A percentile compares a stretch with the other conserved stretches of the same genome.
Conservation (phyloP, 1,140 invertebrate genomes). For the Polypedilum pembai region DNA sequence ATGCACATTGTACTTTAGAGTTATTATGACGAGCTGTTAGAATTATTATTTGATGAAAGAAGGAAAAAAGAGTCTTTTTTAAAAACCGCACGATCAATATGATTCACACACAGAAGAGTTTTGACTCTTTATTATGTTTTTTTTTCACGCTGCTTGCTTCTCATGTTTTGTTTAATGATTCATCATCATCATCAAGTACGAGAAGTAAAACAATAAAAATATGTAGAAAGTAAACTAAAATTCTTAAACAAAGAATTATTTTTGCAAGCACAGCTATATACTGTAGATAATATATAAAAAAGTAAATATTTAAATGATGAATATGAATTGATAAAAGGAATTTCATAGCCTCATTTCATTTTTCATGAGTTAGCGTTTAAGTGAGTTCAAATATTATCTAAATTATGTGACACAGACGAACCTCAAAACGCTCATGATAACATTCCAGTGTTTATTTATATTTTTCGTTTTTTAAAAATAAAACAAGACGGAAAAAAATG, state of each 20-base stretch:
- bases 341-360: not conserved
- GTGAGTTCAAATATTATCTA: slow-evolving; percentile 14
- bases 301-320: slow-evolving; percentile 5
- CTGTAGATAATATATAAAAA: too few species aligned
- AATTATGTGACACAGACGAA: not conserved
- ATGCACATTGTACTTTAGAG: not conserved
- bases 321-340: not conserved
- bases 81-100: slow-evolving; percentile 2
- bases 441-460: not conserved
- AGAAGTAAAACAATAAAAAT: slow-evolving; percentile 5
- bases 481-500: too few species aligned
- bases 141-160: too few species aligned
- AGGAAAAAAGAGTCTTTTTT: not conserved
- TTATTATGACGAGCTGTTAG: too few species aligned
- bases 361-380: not conserved
- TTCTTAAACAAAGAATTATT: slow-evolving; percentile 7
- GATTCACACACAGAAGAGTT: not conserved
- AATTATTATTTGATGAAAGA: not conserved
- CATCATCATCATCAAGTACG: slow-evolving; percentile 1
- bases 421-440: not conserved
- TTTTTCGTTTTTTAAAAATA: not conserved
- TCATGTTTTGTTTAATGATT: not conserved
- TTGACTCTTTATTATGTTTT: too few species aligned
- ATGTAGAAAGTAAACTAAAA: slow-evolving; percentile 3
- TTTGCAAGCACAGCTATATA: not conserved